Base-by-base conservation (phyloP, 2,888 invertebrate species). In the Lycocerus yunnanus region DNA sequence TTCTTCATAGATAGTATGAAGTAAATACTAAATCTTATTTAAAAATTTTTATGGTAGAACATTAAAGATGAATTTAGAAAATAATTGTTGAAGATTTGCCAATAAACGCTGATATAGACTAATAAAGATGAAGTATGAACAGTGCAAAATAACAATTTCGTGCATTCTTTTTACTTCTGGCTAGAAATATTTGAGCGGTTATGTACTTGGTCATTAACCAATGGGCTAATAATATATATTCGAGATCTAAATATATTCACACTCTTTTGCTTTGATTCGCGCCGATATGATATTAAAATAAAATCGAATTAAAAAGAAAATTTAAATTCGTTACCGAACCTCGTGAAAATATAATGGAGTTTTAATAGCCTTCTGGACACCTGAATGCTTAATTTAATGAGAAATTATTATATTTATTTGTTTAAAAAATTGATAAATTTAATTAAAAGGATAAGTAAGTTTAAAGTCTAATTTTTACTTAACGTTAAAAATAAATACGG, bases 401-500 rank as follows among this genome's bases (percentile, higher is more conserved):
- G 3, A 11, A 4, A n/a, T 43, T 43, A 43, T n/a, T 4, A 13
- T n/a, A 43, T 43, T 43, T 43, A 43, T n/a, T n/a, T 43, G n/a
- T n/a, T 43, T n/a, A n/a, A n/a, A 43, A 43, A 43, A n/a, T 24
- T 5, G 16, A 63, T 63, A 63, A 63, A 10, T 63, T 63, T 20
- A 15, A 63, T 15, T 63, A 63, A 63, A 18, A 18, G 16, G 20
- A 18, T 18, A 63, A 63, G n/a, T 63, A 58, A 60, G 74, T 65
- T 69, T 69, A 75, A 72, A 75, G 75, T 66, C 66, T 72, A 61
- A 58, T 27, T 58, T 75, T 66, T 59, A 65, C 59, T 72, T 72
- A 72, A 69, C 66, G 13, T 16, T 63, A 63, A 63, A 63, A 67
- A 58, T 58, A 72, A 72, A 72, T 59, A 60, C 60, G 66, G 72